A percentile compares a stretch with the other conserved stretches of the same genome.
Conservation (phyloP, 2,797 vertebrate genomes). For the Furcifer pardalis region DNA sequence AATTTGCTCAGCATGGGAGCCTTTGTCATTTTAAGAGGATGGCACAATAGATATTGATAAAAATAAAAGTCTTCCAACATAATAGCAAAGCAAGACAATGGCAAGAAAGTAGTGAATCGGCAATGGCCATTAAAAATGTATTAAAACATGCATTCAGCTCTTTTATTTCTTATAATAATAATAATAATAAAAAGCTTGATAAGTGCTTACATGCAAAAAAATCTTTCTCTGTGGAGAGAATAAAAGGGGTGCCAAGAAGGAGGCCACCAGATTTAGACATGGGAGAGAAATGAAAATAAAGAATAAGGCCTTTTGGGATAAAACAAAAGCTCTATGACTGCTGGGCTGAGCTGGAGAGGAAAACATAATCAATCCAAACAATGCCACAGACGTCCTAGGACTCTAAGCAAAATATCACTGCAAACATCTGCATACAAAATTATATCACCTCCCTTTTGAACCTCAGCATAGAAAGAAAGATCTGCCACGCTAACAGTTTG, state of each 20-base stretch:
- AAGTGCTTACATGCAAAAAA: constrained; percentile 65
- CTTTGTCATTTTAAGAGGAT: constrained; percentile 75
- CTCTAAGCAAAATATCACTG: constrained; percentile 53
- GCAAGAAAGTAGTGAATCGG: constrained; percentile 67
- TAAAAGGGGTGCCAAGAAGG: constrained; percentile 58
- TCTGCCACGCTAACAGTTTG: background rate
- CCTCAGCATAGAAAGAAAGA: constrained; percentile 4
- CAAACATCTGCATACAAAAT: constrained; percentile 54
- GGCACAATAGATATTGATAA: constrained; percentile 73
- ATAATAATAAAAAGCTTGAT: constrained; percentile 61
- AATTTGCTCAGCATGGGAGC: constrained; percentile 68
- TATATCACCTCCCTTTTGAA: constrained; percentile 9
- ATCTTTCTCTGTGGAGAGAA: constrained; percentile 61
- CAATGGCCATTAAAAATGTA: constrained; percentile 74
- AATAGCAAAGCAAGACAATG: constrained; percentile 74
- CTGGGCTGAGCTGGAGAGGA: constrained; percentile 41
- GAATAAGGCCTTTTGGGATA: constrained; percentile 44
- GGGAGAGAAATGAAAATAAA: constrained; percentile 66
- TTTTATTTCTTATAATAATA: constrained; percentile 72
- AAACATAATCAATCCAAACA: constrained; percentile 64
- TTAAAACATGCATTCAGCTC: constrained; percentile 68
- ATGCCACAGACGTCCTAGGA: constrained; percentile 31
- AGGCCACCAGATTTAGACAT: constrained; percentile 60
- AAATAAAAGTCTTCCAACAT: constrained; percentile 76
- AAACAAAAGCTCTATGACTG: constrained; percentile 36